A percentile compares a stretch with the other conserved stretches of the same genome.
These are phyloP conservation scores for Camptogramma bilineatum DNA, from an alignment of 2,888 invertebrate species.

Conservation along the genomic window DNA sequence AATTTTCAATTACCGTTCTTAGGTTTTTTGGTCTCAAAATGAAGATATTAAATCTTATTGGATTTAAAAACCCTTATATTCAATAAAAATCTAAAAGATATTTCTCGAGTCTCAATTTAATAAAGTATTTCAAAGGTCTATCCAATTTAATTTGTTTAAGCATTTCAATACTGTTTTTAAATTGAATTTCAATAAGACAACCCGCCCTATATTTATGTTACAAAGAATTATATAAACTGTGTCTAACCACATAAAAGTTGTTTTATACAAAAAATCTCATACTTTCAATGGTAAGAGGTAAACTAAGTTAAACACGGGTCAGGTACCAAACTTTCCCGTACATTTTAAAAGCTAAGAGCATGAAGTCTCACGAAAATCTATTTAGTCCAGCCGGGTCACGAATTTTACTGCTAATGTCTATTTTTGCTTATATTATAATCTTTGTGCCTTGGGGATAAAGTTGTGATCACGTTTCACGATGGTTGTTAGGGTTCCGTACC, in stretches of 20 bases:
- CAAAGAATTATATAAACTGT: not conserved
- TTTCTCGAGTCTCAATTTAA: not conserved
- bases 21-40: not conserved
- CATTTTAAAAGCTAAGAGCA: not conserved
- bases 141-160: not conserved
- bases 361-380: not conserved
- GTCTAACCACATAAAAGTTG: not conserved
- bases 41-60: not conserved
- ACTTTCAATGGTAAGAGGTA: not conserved
- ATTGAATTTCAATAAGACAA: not conserved
- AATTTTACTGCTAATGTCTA: not conserved
- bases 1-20: conserved; percentile 21
- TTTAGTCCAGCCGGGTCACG: not conserved
- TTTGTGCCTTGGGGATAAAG: not conserved
- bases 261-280: not conserved
- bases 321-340: not conserved
- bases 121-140: not conserved
- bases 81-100: not conserved
- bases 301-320: not conserved
- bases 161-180: not conserved
- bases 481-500: too few relatives aligned
- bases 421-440: not conserved
- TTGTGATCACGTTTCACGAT: not conserved
- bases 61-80: not conserved
- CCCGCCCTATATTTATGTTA: not conserved